Base-by-base conservation (phyloP, 2,797 vertebrate genomes). In the Smutsia gigantea region DNA sequence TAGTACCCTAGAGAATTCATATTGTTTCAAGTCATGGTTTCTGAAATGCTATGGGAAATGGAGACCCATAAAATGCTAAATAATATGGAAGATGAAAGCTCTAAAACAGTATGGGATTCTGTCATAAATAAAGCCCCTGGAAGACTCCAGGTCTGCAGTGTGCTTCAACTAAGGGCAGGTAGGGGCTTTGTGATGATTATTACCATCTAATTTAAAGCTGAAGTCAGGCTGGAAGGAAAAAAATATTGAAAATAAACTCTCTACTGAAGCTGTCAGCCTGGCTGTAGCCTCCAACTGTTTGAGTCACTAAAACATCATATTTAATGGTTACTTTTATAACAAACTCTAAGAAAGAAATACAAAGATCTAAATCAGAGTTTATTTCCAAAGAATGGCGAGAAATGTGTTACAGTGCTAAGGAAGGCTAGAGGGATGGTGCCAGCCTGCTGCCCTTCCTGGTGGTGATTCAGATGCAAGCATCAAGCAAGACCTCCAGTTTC, bases 271-370 rank as follows among this genome's bases (percentile, higher is more conserved):
- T 78, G 72, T 93, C 91, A 90, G 42, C 37, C 68, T 46, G 12
- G 61, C 92, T 82, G 68, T 86, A 64, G 63, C 74, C 90, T 90
- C 90, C 68, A 96, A 95, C 90, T 86, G 85, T 88, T 87, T 90
- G 31, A 94, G 77, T 87, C 66, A 96, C 88, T 95, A 90, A 92
- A 97, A 77, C 53, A 49, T 61, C 46, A 10, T 77, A 92, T 85
- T 94, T 94, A 93, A 94, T 46, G 86, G 82, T 88, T 72, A 90
- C 51, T 94, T 94, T 94, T 92, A 92, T 78, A 90, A 93, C 85
- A 68, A 95, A 87, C 39, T 46, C 90, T 94, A 90, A 77, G 90
- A 90, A 95, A 97, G 83, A 95, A 77, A 93, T 64, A 94, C 64
- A 90, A 92, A 94, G 79, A 57, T 78, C 87, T 96, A 88, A 92